Evolutionary conservation across 1,140 invertebrate genomes (phyloP).

Genomic region (Caenorhabditis inopinata): DNA sequence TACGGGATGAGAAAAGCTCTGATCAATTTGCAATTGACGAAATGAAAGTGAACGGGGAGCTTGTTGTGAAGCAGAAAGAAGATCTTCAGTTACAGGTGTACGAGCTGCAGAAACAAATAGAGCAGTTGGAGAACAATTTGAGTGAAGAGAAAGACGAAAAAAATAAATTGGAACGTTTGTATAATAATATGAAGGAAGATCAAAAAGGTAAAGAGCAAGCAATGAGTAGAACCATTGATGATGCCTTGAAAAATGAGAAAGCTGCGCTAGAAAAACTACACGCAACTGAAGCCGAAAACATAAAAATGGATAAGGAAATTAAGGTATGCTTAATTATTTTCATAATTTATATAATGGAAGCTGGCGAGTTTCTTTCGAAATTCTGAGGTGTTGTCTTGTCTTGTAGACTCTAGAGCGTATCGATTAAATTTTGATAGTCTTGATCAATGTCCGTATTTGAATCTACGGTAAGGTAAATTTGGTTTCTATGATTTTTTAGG

Average conservation of each 20-base stretch:
- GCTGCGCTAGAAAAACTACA: neutral
- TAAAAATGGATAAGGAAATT: neutral
- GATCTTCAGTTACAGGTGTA: too few species aligned
- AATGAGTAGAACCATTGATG: neutral
- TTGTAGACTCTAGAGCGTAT: too few species aligned
- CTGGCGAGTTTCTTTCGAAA: too few species aligned
- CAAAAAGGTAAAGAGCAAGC: neutral
- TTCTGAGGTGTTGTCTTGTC: too few species aligned
- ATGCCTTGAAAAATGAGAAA: neutral
- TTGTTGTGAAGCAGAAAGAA: neutral
- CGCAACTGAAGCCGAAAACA: neutral
- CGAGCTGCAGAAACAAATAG: too few species aligned
- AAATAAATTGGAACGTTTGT: too few species aligned
- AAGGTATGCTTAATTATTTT: neutral
- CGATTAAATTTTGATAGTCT: too few species aligned
- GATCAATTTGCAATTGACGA: neutral
- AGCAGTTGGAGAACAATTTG: neutral
- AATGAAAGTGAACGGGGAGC: neutral
- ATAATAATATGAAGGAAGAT: neutral
- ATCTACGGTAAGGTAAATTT: too few species aligned
- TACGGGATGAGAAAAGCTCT: neutral
- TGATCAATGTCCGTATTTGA: too few species aligned
- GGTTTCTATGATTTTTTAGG: too few species aligned
- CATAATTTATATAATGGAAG: too few species aligned
- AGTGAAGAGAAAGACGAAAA: too few species aligned